phyloP scores from a whole-genome alignment of 2,113 vertebrate species.

The Phoenicopterus ruber region DNA sequence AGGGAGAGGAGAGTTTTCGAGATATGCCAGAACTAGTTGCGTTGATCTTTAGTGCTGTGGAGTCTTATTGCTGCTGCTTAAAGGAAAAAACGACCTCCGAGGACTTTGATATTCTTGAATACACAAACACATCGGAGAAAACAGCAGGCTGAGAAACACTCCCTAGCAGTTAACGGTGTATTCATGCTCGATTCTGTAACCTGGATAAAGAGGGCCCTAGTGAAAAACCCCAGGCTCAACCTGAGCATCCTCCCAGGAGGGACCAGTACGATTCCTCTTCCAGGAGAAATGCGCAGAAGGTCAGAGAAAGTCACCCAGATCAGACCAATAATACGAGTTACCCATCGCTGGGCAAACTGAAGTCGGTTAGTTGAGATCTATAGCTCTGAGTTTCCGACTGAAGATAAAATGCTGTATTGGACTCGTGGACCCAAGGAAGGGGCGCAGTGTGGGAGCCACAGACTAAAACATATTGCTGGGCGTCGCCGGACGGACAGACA shows the following conservation, averaged over 20 bases:
- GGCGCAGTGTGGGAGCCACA: background rate
- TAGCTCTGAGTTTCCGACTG: background rate
- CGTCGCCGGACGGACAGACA: fast-evolving
- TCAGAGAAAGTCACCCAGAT: background rate
- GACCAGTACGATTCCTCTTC: background rate
- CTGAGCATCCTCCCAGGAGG: background rate
- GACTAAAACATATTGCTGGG: background rate
- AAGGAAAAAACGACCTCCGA: background rate
- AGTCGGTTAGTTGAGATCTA: background rate
- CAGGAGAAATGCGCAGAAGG: background rate
- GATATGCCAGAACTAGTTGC: background rate
- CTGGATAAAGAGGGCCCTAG: background rate
- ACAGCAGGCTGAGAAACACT: background rate
- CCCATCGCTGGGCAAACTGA: background rate
- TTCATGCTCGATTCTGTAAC: fast-evolving
- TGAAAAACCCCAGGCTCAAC: background rate
- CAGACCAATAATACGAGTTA: background rate
- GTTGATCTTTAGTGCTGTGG: background rate
- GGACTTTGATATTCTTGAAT: background rate
- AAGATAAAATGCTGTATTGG: background rate
- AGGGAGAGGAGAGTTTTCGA: background rate
- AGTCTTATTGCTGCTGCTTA: background rate
- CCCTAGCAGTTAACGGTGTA: fast-evolving
- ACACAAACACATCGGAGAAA: background rate
- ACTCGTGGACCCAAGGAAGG: background rate